Percentiles rank a stretch among this genome's conserved stretches.
phyloP scores from a whole-genome alignment of 2,888 invertebrate species.

The Volucella inanis region DNA sequence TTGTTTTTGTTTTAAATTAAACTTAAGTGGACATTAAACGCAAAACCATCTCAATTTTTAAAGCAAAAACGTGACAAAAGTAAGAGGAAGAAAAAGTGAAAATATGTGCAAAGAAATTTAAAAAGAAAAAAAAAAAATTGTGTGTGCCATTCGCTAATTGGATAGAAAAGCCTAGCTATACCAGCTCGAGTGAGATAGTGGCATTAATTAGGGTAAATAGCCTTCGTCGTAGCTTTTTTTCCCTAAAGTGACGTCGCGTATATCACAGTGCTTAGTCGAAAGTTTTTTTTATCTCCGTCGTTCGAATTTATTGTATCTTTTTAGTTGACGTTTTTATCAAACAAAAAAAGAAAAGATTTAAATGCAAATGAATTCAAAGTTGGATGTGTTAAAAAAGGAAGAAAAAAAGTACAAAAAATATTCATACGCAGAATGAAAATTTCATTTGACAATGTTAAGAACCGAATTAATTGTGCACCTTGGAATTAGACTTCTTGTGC shows the following conservation, averaged over 20 bases:
- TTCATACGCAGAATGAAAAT: slow-evolving; percentile 71
- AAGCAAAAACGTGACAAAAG: background rate
- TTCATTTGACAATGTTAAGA: slow-evolving; percentile 34
- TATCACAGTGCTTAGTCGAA: background rate
- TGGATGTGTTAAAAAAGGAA: slow-evolving; percentile 67
- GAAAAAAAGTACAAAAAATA: slow-evolving; percentile 38
- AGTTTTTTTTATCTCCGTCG: slow-evolving; percentile 47
- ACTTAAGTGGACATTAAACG: slow-evolving; percentile 3
- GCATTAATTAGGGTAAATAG: slow-evolving; percentile 57
- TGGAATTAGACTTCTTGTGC: slow-evolving; percentile 3
- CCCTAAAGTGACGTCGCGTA: slow-evolving; percentile 51
- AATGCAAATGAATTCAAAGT: slow-evolving; percentile 53
- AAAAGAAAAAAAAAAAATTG: slow-evolving; percentile 35
- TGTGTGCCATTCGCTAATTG: slow-evolving; percentile 67
- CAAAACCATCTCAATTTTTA: slow-evolving; percentile 1
- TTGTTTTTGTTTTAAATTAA: slow-evolving; percentile 13
- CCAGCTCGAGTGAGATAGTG: slow-evolving; percentile 60
- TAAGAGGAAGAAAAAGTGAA: slow-evolving; percentile 45
- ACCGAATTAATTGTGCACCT: slow-evolving; percentile 48
- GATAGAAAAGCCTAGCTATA: slow-evolving; percentile 64
- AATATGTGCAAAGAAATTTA: slow-evolving; percentile 61
- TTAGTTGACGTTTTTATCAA: slow-evolving; percentile 26
- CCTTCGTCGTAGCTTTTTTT: slow-evolving; percentile 51
- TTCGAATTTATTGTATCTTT: slow-evolving; percentile 19
- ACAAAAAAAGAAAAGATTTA: background rate